phyloP scores from a whole-genome alignment of 2,113 vertebrate genomes.

The Lonchura striata region DNA sequence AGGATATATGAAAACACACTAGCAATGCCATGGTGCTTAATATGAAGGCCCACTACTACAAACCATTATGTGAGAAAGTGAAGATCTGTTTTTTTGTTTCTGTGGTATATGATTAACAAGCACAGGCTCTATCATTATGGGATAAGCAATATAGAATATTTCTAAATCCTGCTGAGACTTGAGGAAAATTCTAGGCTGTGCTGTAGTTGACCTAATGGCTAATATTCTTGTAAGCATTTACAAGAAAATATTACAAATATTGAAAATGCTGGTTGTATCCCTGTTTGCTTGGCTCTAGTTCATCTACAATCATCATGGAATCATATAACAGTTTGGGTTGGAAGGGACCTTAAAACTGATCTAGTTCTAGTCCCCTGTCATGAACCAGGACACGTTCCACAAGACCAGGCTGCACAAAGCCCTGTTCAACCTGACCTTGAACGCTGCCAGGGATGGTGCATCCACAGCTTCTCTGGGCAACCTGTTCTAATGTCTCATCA shows the following conservation, averaged over 20 bases:
- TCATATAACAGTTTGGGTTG: background rate
- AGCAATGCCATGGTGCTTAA: background rate
- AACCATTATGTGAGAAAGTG: background rate
- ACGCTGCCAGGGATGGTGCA: background rate
- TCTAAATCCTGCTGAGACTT: background rate
- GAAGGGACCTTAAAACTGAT: background rate
- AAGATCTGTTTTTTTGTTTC: background rate
- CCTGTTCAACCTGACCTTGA: background rate
- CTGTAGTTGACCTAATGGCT: background rate
- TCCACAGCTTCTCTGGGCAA: background rate
- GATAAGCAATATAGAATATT: background rate
- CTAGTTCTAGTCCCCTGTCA: background rate
- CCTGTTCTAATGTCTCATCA: background rate
- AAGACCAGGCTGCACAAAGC: background rate
- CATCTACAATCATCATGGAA: background rate
- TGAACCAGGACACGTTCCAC: accelerated
- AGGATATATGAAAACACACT: background rate
- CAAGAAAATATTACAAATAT: background rate
- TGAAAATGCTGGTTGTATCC: background rate
- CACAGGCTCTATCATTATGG: background rate
- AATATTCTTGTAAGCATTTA: background rate
- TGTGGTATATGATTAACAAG: background rate
- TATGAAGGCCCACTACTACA: background rate
- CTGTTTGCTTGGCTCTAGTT: background rate
- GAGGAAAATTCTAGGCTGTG: background rate